Evolutionary conservation across 1,140 invertebrate genomes (phyloP).

Genomic region (Dolichoris vasculosae): DNA sequence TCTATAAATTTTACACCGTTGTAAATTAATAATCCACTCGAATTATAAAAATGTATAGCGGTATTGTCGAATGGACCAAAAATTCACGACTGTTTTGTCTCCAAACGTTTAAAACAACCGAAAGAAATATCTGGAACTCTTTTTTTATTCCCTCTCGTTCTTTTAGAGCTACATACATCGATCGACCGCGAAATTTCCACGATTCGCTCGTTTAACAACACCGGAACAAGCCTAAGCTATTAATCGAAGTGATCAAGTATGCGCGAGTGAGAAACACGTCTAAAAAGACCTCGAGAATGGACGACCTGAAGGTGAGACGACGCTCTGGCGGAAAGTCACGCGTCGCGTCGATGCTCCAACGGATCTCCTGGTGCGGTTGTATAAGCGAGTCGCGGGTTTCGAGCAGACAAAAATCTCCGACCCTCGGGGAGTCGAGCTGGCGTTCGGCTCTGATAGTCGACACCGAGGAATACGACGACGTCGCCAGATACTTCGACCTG

Average conservation of each 20-base stretch:
- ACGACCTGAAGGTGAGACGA: constrained; percentile 17
- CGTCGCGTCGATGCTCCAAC: constrained; percentile 23
- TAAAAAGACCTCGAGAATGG: not conserved
- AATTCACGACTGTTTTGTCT: too few relatives aligned
- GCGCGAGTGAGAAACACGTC: not conserved
- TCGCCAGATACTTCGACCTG: constrained; percentile 67
- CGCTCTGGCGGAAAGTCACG: constrained; percentile 23
- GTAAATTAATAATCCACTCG: too few relatives aligned
- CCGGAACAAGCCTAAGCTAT: not conserved
- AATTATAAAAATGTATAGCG: too few relatives aligned
- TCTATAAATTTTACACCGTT: not conserved
- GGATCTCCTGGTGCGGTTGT: constrained; percentile 50
- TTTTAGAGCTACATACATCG: too few relatives aligned
- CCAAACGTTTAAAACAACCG: too few relatives aligned
- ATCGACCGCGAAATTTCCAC: too few relatives aligned
- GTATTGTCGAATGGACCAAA: too few relatives aligned
- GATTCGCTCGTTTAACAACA: too few relatives aligned
- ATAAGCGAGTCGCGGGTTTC: constrained; percentile 14
- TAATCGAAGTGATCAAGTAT: not conserved
- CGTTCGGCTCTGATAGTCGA: constrained; percentile 24
- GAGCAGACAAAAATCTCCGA: constrained; percentile 35
- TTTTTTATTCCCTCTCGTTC: too few relatives aligned
- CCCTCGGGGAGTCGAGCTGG: constrained; percentile 10
- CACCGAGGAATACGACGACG: constrained; percentile 53
- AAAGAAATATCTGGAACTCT: too few relatives aligned